Percentiles rank a stretch among this genome's conserved stretches.
Conservation (phyloP, 2,113 vertebrate species). For the Cheirogaleus medius region DNA sequence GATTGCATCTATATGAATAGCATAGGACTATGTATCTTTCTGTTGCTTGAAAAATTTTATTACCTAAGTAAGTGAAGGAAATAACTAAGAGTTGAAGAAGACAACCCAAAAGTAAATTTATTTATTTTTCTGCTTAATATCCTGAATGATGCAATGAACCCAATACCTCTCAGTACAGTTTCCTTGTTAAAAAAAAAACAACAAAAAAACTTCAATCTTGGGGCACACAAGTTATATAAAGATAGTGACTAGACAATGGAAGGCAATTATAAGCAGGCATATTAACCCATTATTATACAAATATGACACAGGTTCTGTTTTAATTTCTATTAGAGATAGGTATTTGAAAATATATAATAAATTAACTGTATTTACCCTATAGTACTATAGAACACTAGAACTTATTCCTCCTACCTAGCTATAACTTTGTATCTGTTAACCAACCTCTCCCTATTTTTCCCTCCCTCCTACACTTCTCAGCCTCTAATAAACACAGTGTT, state of each 20-base stretch:
- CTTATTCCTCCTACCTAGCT: neutral
- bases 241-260: neutral
- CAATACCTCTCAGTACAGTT: neutral
- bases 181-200: neutral
- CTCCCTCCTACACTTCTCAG: neutral
- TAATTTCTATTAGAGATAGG: neutral
- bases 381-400: neutral
- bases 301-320: neutral
- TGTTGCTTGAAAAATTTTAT: neutral
- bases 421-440: neutral
- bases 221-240: neutral
- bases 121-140: neutral
- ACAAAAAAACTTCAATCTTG: neutral
- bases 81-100: neutral
- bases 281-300: neutral
- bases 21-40: neutral
- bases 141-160: neutral
- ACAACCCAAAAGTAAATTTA: neutral
- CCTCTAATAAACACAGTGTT: neutral
- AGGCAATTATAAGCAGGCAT: neutral
- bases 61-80: neutral
- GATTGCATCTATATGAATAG: neutral
- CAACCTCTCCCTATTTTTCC: neutral
- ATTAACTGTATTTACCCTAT: neutral
- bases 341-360: neutral